Evolutionary conservation across 2,797 vertebrate species (phyloP), one percentile per base, ranked within the genome.

Genomic region (Merluccius polli): DNA sequence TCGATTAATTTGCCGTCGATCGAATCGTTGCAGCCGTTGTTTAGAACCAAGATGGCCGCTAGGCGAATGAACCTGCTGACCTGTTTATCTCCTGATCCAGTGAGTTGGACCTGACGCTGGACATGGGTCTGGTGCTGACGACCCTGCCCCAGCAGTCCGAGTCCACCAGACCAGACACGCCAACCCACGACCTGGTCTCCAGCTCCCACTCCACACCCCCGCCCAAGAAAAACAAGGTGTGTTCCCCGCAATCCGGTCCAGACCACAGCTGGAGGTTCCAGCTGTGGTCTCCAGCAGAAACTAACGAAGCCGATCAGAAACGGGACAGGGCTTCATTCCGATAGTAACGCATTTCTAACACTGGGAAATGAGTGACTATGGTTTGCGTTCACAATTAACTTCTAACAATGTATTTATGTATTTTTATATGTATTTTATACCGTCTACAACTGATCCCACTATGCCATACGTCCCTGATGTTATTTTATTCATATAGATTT

Each of bases 181-280:
- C 94, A 0, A 86, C 79, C 21, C 89, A 89, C 70, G 89, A 89
- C 31, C 78, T 91, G 78, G 94, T 95, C 86, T 94, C 89, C 91
- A 95, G 94, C 84, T 94, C 93, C 0, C 91, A 93, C 79, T 82
- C 68, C 31, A 94, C 93, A 0, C 93, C 94, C 0, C 92, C 93
- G 0, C 92, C 93, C 31, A 94, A 94, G 85, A 92, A 85, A 33
- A 93, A 93, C 86, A 95, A 94, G 93, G 94, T 93, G 73, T 24
- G 81, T 35, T 16, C 72, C 36, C 59, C 30, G 59, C 68, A 12
- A 11, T 0, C 12, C 29, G 16, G 68, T n/a, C 48, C 48, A n/a
- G 48, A 16, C 21, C 48, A 8, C 18, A n/a, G 48, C 48, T 5
- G 5, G 18, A 12, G 10, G 38, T 9, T 41, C 38, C 38, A 41